Evolutionary conservation across 2,888 invertebrate species (phyloP).

Genomic region (Micropterix aruncella): DNA sequence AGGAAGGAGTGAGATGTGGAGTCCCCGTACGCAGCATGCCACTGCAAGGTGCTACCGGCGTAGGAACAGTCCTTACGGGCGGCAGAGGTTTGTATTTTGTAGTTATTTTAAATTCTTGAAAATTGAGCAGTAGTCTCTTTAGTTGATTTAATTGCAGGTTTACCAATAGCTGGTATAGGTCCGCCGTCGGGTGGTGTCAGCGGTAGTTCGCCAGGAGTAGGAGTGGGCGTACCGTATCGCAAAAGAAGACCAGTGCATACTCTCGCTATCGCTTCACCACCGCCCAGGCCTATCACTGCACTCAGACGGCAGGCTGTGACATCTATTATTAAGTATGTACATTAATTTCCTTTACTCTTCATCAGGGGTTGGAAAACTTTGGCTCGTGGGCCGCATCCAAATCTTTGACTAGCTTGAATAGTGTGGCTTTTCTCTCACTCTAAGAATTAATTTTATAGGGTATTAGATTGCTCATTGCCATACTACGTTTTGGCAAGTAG

Average conservation of each 20-base stretch:
- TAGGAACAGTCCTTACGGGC: slow-evolving; percentile 17
- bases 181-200: not conserved
- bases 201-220: slow-evolving; percentile 12
- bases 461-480: no score
- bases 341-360: no score
- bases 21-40: slow-evolving; percentile 4
- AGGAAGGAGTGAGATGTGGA: slow-evolving; percentile 42
- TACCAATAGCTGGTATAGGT: not conserved
- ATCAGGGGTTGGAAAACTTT: no score
- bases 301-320: slow-evolving; percentile 70
- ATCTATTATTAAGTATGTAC: slow-evolving; percentile 83
- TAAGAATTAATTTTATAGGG: not conserved
- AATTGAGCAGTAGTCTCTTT: no score
- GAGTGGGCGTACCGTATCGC: slow-evolving; percentile 44
- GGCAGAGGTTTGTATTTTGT: no score
- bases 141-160: no score
- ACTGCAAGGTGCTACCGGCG: slow-evolving; percentile 12
- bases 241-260: slow-evolving; percentile 76
- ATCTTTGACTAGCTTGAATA: no score
- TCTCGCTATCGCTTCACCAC: slow-evolving; percentile 68
- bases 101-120: no score
- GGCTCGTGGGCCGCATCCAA: no score
- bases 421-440: slow-evolving; percentile 1
- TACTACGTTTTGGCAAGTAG: no score
- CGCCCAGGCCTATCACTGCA: slow-evolving; percentile 65